A percentile compares a stretch with the other conserved stretches of the same genome.
Conservation (phyloP, 1,140 invertebrate genomes). For the Diorhabda carinulata region DNA sequence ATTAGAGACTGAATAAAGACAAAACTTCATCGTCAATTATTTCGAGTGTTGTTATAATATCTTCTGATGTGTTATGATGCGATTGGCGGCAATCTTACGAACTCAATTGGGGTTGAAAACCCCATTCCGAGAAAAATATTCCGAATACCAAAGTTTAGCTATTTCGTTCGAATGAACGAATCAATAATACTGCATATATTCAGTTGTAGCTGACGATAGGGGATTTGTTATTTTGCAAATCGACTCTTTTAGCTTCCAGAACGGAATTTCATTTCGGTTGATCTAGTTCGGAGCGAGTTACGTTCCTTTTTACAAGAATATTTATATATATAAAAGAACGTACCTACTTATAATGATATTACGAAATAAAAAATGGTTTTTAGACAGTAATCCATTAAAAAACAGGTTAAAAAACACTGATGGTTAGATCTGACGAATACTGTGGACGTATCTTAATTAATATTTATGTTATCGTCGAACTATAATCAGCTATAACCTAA, state of each 20-base stretch:
- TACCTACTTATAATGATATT: no score
- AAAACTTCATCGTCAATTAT: no score
- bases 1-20: no score
- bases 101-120: conserved; percentile 5
- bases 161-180: conserved; percentile 18
- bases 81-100: conserved; percentile 1
- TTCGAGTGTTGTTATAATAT: background rate
- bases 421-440: no score
- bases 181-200: conserved; percentile 20
- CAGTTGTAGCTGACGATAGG: conserved; percentile 3
- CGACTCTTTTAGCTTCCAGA: conserved; percentile 20
- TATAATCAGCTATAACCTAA: no score
- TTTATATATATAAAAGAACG: no score
- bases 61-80: background rate
- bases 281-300: conserved; percentile 7
- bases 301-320: no score
- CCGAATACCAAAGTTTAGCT: conserved; percentile 6
- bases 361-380: no score
- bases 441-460: no score
- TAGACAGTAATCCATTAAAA: no score
- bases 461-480: no score
- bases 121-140: conserved; percentile 1
- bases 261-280: conserved; percentile 23
- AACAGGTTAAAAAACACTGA: no score
- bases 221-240: conserved; percentile 28